Percentiles rank a stretch among this genome's conserved stretches.
These are phyloP conservation scores for Pterois miles DNA, from an alignment of 2,797 vertebrate species.

Conservation along the genomic window DNA sequence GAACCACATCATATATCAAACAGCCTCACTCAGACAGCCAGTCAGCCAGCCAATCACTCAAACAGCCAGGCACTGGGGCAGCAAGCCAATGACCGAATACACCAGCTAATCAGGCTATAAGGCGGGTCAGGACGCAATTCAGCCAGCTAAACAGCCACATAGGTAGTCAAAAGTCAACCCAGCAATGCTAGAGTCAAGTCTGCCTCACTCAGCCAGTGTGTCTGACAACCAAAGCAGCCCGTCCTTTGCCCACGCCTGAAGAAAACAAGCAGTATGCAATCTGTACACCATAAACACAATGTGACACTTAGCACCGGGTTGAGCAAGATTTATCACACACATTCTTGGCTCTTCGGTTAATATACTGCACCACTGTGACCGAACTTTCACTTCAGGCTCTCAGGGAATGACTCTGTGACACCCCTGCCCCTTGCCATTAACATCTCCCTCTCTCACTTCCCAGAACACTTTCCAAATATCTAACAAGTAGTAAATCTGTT, in stretches of 20 bases:
- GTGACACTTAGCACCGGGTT: conserved; percentile 70
- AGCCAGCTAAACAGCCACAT: conserved; percentile 32
- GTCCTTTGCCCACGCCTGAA: conserved; percentile 53
- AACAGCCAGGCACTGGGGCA: conserved; percentile 65
- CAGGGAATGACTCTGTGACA: conserved; percentile 54
- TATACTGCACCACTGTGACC: conserved; percentile 54
- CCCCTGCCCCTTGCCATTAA: conserved; percentile 50
- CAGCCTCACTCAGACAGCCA: conserved; percentile 69
- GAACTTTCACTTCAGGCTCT: conserved; percentile 62
- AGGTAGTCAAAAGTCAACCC: conserved; percentile 50
- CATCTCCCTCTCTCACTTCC: conserved; percentile 57
- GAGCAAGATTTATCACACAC: conserved; percentile 70
- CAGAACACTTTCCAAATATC: conserved; percentile 71
- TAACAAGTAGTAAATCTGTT: conserved; percentile 73
- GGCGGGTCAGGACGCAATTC: conserved; percentile 37
- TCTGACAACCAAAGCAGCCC: conserved; percentile 47
- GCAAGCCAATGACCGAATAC: conserved; percentile 60
- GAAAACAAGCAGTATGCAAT: conserved; percentile 73
- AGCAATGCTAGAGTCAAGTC: conserved; percentile 20
- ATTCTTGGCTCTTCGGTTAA: conserved; percentile 67
- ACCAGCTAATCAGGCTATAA: conserved; percentile 58
- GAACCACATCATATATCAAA: conserved; percentile 79
- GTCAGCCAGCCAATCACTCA: conserved; percentile 67
- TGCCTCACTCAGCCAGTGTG: conserved; percentile 35
- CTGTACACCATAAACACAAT: conserved; percentile 78